Evolutionary conservation across 2,797 vertebrate genomes (phyloP), one percentile per base, ranked within the genome.

Genomic region (Balearica regulorum): DNA sequence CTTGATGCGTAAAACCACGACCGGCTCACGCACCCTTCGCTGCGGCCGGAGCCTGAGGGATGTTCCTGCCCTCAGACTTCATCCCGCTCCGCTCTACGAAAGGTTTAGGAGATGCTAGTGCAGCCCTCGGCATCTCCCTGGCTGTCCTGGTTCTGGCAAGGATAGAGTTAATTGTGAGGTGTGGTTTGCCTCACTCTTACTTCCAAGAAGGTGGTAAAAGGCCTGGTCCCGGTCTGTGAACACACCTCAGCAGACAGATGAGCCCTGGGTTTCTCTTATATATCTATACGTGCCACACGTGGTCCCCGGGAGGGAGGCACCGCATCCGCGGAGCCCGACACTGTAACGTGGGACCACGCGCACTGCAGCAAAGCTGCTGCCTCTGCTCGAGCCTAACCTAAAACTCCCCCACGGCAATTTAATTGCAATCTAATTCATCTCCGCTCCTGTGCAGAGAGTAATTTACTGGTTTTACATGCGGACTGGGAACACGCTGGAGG

Each of bases 271-370:
- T 71, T 77, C 46, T 60, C 20, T 22, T 24, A 4, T 14, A 11
- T 16, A 11, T 33, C 15, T 55, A 9, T 57, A 44, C 1, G 1
- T 62, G 62, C 25, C 17, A 26, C 2, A 1, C 0, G 1, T 66
- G 64, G 53, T 31, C 24, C 53, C 1, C 2, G 43, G 19, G 46
- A 49, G 17, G 46, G 20, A 55, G 48, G 28, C 8, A 3, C 35
- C 2, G 11, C n/a, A 10, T 51, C 28, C 1, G 0, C 44, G 24
- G 54, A 80, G 37, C 55, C 37, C 0, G 0, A 2, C 0, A 0
- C n/a, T 12, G 9, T 53, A 16, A 65, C 6, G 29, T 19, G 11
- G 70, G 35, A 31, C 26, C 15, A 5, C 2, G 10, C 53, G 20
- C 48, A 28, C 1, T 6, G 43, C 37, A 64, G n/a, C 70, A 76